These are phyloP conservation scores for Promerops cafer DNA, from an alignment of 2,113 vertebrate species.

Conservation along the genomic window DNA sequence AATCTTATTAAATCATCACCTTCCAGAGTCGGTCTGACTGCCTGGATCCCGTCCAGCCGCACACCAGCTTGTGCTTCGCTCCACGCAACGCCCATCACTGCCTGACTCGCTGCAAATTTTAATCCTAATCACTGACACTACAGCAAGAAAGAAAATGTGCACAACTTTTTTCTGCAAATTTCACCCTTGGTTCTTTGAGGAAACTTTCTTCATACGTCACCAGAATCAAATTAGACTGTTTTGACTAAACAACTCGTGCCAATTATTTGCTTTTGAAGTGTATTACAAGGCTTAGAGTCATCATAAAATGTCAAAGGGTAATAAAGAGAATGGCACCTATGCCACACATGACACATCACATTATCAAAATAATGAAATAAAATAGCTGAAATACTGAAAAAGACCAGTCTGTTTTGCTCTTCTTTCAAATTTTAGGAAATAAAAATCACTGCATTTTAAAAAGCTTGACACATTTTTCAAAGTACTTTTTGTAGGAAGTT, in stretches of 20 bases:
- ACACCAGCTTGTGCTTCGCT: neutral
- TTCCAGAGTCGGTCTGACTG: neutral
- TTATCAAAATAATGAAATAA: neutral
- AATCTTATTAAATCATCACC: conserved; percentile 14
- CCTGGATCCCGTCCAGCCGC: neutral
- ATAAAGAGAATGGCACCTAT: neutral
- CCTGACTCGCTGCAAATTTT: neutral
- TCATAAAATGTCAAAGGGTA: neutral
- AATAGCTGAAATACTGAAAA: neutral
- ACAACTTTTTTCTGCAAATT: neutral
- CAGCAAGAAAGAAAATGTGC: neutral
- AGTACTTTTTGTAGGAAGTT: neutral
- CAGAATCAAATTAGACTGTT: neutral
- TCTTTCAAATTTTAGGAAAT: neutral
- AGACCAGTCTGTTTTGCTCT: neutral
- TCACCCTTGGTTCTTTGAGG: neutral
- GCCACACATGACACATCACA: neutral
- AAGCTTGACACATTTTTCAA: neutral
- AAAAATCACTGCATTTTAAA: neutral
- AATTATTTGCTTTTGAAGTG: neutral
- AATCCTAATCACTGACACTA: neutral
- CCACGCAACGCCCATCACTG: neutral
- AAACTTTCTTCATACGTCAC: neutral
- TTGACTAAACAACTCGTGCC: neutral
- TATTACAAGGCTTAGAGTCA: neutral